Conservation (phyloP, 2,797 vertebrate species). For the Semaprochilodus insignis region DNA sequence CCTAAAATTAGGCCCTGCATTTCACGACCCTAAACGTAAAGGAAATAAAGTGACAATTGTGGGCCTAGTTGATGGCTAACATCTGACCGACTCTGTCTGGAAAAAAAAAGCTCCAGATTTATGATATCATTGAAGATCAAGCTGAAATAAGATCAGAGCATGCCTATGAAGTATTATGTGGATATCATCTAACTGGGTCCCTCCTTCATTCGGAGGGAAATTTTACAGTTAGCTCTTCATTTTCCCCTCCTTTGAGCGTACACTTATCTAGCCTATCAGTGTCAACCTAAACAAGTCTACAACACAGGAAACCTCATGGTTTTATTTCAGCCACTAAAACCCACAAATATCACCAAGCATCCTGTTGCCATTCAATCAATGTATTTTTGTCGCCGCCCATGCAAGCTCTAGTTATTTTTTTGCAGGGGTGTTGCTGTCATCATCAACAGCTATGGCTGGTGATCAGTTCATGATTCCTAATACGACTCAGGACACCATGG, state of each 20-base stretch:
- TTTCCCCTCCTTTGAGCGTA: conserved; percentile 1
- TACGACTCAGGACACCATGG: conserved; percentile 30
- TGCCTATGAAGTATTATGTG: conserved; percentile 22
- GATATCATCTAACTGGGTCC: conserved; percentile 24
- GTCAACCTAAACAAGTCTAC: conserved; percentile 26
- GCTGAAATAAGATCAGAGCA: conserved; percentile 14
- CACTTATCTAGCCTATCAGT: conserved; percentile 5
- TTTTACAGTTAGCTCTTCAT: conserved; percentile 4
- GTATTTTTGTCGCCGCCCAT: conserved; percentile 52
- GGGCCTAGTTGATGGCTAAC: neutral
- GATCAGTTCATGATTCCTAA: conserved; percentile 52
- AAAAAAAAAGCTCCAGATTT: conserved; percentile 9
- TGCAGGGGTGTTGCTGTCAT: conserved; percentile 55
- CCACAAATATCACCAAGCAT: conserved; percentile 45
- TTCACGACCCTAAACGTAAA: conserved; percentile 19
- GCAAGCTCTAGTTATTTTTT: conserved; percentile 45
- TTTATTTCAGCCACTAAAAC: conserved; percentile 41
- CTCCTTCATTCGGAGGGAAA: neutral
- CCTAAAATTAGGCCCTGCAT: conserved; percentile 12
- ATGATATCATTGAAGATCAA: conserved; percentile 21
- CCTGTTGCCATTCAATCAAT: conserved; percentile 55
- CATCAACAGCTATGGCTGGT: conserved; percentile 46
- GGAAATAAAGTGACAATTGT: conserved; percentile 39
- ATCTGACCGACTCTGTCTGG: neutral
- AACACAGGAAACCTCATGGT: conserved; percentile 47